A percentile compares a stretch with the other conserved stretches of the same genome.
Conservation (phyloP, 2,113 vertebrate genomes). For the Ptilonorhynchus violaceus region DNA sequence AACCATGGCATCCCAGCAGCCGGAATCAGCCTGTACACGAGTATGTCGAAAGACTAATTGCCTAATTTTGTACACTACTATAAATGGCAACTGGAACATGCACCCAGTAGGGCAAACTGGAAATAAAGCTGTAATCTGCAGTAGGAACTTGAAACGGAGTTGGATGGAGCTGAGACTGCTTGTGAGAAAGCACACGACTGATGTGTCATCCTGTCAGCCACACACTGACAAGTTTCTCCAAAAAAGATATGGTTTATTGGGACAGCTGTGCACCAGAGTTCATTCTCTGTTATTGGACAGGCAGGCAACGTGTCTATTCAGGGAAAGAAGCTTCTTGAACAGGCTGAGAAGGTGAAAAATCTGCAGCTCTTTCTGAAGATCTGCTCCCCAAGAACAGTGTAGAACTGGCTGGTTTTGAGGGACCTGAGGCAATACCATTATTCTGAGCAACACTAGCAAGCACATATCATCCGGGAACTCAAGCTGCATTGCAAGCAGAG, state of each 20-base stretch:
- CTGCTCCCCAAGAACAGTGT: not conserved
- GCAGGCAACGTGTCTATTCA: not conserved
- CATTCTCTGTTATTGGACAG: not conserved
- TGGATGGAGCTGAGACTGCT: not conserved
- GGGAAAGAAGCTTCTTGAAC: not conserved
- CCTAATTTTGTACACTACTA: not conserved
- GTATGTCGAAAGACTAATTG: not conserved
- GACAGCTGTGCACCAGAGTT: not conserved
- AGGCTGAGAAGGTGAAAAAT: not conserved
- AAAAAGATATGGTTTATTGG: not conserved
- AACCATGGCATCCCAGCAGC: not conserved
- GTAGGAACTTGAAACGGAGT: not conserved
- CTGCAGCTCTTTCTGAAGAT: not conserved
- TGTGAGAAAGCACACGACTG: not conserved
- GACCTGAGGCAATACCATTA: not conserved
- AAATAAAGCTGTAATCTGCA: not conserved
- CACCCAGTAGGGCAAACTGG: not conserved
- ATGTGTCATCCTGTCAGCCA: not conserved
- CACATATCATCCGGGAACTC: not conserved
- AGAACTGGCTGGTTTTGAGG: not conserved
- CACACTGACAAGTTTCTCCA: not conserved
- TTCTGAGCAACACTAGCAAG: not conserved
- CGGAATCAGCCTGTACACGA: not conserved
- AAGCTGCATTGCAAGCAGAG: not conserved
- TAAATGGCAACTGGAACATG: not conserved